Base-by-base conservation (phyloP, 2,888 invertebrate species). In the Neoscelio sp. region DNA sequence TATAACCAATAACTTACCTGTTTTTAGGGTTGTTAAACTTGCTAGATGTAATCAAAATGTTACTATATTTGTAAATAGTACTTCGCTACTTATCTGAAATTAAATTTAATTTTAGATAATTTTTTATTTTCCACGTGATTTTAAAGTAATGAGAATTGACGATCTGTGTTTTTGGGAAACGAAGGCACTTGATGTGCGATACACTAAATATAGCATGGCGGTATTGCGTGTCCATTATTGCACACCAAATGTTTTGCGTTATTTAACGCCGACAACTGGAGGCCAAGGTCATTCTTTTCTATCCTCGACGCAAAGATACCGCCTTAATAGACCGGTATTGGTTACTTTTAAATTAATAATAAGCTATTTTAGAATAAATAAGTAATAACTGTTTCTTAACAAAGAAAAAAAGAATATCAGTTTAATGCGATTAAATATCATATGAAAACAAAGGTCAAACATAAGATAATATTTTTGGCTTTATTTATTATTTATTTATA, bases 151-250 rank as follows among this genome's bases (percentile, higher is more conserved):
- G 15, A 48, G 8, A 26, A 48, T 33, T 50, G 26, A 15, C 28
- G 10, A 48, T 18, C 48, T 48, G 46, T 46, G 26, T 28, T 1
- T 15, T 26, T 13, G 6, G 8, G 6, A 7, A 7, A 28, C 13
- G n/a, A 50, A 62, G 17, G 20, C 35, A 38, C 26, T 38, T 20
- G 26, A 50, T 15, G 35, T 44, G 20, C 7, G 6, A 30, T 58
- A 38, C 44, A 35, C 62, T 54, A 68, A 52, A 54, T 75, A 62
- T 52, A 68, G 54, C 54, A 20, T 12, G n/a, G 82, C 77, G 62
- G 77, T 81, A 84, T 88, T 86, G 88, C 87, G 87, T 88, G 87
- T 83, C 76, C 80, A 76, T 80, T 74, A 79, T 83, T 85, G 83
- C 83, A 83, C 80, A 82, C 80, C 65, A 78, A 80, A 79, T 80